Percentiles rank a stretch among this genome's conserved stretches.
Evolutionary conservation across 1,140 invertebrate species (phyloP).

Genomic region (Mactra quadrangularis): DNA sequence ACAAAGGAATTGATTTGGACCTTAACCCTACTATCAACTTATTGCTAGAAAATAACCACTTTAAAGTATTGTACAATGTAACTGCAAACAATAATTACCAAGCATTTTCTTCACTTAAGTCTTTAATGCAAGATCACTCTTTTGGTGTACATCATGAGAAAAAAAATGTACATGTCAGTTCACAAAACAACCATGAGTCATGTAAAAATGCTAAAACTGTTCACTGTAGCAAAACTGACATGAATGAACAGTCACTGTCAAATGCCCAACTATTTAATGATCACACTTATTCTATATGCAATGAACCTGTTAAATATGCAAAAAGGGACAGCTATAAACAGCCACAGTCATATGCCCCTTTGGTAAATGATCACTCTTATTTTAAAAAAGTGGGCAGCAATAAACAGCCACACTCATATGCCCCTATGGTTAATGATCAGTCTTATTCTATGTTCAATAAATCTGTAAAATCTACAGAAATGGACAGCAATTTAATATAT

Average conservation of each 20-base stretch:
- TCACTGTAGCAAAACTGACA: no score
- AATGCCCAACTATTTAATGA: no score
- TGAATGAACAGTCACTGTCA: no score
- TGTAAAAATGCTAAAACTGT: not conserved
- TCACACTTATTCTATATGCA: not conserved
- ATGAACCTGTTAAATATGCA: not conserved
- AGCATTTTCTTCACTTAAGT: not conserved
- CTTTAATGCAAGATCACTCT: not conserved
- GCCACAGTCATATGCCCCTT: not conserved
- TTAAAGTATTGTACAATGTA: not conserved
- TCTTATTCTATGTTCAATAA: slow-evolving; percentile 32
- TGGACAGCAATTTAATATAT: no score
- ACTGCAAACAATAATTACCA: not conserved
- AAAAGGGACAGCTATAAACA: not conserved
- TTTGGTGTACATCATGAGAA: not conserved
- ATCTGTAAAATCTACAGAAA: slow-evolving; percentile 6
- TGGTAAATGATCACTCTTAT: not conserved
- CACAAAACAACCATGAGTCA: not conserved
- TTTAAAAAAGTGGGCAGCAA: no score
- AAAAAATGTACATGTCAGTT: not conserved
- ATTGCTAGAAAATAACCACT: not conserved
- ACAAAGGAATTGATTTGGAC: no score
- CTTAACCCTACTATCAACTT: not conserved
- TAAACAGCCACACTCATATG: no score
- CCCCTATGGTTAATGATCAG: no score